These are phyloP conservation scores for Chloromyia formosa DNA, from an alignment of 2,888 invertebrate species.

Conservation along the genomic window DNA sequence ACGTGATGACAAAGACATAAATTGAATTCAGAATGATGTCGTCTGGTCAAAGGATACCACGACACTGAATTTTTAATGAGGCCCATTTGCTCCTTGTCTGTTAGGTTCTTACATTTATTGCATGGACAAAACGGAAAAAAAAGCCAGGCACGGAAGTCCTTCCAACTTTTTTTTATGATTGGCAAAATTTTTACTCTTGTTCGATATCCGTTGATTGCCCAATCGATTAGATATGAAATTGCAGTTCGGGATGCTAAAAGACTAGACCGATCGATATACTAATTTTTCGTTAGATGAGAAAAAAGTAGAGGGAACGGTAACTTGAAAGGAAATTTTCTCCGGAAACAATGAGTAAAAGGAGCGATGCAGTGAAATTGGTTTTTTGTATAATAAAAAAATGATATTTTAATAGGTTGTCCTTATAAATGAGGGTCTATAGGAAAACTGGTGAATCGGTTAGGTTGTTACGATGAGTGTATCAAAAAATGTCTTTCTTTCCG, in stretches of 20 bases:
- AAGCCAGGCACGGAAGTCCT: neutral
- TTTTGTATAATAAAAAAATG: neutral
- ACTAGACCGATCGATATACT: neutral
- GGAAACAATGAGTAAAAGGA: neutral
- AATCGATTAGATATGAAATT: neutral
- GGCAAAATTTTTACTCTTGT: no score
- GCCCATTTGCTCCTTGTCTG: neutral
- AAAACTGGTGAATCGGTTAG: no score
- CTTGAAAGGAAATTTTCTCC: neutral
- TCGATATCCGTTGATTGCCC: neutral
- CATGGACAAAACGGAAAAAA: neutral
- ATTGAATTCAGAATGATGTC: slow-evolving; percentile 33
- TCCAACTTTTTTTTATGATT: no score
- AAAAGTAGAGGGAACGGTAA: no score
- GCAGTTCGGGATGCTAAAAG: neutral
- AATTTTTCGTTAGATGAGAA: neutral
- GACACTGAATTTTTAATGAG: slow-evolving; percentile 31
- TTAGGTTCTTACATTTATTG: neutral
- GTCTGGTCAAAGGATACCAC: slow-evolving; percentile 11
- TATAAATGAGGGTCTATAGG: no score
- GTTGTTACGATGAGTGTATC: no score
- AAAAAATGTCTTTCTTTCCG: no score
- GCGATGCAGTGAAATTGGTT: neutral
- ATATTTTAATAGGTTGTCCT: neutral
- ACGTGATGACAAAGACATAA: slow-evolving; percentile 2